A percentile compares a stretch with the other conserved stretches of the same genome.
phyloP scores from a whole-genome alignment of 1,140 invertebrate species.

The Aricia agestis region DNA sequence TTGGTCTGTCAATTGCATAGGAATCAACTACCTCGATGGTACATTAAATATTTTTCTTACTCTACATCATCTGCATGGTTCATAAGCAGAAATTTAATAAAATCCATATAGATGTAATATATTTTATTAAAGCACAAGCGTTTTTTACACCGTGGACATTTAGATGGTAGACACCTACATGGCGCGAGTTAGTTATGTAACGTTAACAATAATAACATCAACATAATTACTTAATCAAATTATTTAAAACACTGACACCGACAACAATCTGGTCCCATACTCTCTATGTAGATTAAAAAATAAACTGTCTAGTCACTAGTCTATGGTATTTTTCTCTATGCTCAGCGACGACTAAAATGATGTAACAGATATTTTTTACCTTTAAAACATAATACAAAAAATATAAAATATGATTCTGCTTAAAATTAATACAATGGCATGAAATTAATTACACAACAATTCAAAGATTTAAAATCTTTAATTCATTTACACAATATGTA shows the following conservation, averaged over 20 bases:
- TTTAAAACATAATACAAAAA: not conserved
- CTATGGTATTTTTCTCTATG: not conserved
- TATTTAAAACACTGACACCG: conserved; percentile 41
- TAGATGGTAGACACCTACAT: conserved; percentile 2
- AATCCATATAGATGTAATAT: conserved; percentile 54
- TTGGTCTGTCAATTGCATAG: no score
- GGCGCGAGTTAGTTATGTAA: conserved; percentile 27
- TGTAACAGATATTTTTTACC: not conserved
- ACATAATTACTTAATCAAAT: conserved; percentile 49
- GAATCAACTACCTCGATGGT: no score
- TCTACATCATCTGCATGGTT: no score
- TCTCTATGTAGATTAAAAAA: not conserved
- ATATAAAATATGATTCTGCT: conserved; percentile 1
- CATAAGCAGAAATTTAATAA: conserved; percentile 27
- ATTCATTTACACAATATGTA: not conserved
- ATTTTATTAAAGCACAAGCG: conserved; percentile 69
- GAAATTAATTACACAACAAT: not conserved
- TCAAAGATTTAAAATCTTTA: not conserved
- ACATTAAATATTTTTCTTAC: no score
- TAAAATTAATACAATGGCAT: not conserved
- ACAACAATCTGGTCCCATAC: conserved; percentile 56
- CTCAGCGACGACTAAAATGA: not conserved
- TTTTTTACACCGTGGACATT: conserved; percentile 38
- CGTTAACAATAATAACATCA: conserved; percentile 55
- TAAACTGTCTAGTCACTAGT: not conserved